Base-by-base conservation (phyloP, 2,888 invertebrate genomes). In the Tryphoninae sp. region DNA sequence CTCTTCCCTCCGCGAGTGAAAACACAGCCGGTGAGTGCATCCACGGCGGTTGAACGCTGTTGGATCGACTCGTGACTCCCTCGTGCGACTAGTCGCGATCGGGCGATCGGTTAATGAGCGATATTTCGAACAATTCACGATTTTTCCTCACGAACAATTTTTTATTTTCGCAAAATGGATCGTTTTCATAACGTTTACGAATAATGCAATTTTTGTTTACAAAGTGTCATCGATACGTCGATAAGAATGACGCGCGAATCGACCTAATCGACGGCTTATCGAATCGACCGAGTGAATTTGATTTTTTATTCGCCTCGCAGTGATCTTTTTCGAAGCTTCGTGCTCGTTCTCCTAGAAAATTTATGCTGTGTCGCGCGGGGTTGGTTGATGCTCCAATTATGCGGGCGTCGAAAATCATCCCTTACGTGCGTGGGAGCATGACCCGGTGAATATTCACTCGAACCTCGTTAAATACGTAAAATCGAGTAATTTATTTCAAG, bases 41-140 rank as follows among this genome's bases (percentile, higher is more conserved):
- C 33, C 77, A 73, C 80, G 55, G 80, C 77, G 80, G 77, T 81
- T 81, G 77, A 55, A 68, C 55, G 62, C 53, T 62, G 61, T 13
- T 61, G 45, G 19, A 55, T 40, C 59, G 55, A 67, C 61, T 22
- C 59, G 26, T 13, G 59, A 13, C 19, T 26, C 23, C 13, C 26
- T 23, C 59, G 11, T 26, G 9, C 59, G 8, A 55, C 16, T 51
- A 51, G n/a, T 51, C 51, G 51, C 16, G 16, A 26, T 55, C 69
- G 69, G 23, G 69, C 40, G 51, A 53, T 49, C 53, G 58, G 26
- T 68, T 51, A 68, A 16, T 22, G 11, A n/a, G 22, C 68, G 26
- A 58, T 53, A 53, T 53, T 76, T 68, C 51, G n/a, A 65, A 58
- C 2, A 62, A 13, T 16, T 55, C 22, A 42, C 45, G 64, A 64